These are phyloP conservation scores for Ara ararauna DNA, from an alignment of 2,797 vertebrate genomes.

Conservation along the genomic window DNA sequence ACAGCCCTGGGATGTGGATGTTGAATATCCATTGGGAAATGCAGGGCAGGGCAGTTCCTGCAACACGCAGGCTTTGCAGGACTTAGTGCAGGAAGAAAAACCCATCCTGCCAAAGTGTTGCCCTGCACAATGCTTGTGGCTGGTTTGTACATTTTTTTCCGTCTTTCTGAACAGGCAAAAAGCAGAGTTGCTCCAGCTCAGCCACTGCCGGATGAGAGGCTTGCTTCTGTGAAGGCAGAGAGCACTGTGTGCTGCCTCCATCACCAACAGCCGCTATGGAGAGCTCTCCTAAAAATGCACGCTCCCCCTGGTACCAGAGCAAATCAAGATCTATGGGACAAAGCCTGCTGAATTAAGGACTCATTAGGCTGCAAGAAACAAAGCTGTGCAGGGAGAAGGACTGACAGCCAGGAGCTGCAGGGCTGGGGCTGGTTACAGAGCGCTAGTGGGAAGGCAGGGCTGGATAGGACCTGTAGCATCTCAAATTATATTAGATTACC, in stretches of 20 bases:
- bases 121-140: neutral
- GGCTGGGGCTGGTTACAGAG: neutral
- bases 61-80: neutral
- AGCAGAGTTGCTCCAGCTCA: neutral
- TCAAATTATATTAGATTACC: constrained; percentile 54
- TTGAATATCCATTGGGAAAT: rapidly evolving
- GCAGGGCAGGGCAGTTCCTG: neutral
- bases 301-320: neutral
- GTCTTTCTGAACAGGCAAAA: neutral
- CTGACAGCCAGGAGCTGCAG: constrained; percentile 45
- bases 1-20: rapidly evolving
- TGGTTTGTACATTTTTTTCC: neutral
- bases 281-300: neutral
- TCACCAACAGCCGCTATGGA: neutral
- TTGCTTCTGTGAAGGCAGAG: neutral
- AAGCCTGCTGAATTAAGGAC: constrained; percentile 37
- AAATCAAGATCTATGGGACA: constrained; percentile 67
- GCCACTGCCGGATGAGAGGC: neutral
- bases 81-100: neutral
- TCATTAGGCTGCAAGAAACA: constrained; percentile 60
- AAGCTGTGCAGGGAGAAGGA: constrained; percentile 9
- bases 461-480: constrained; percentile 60
- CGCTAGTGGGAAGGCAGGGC: neutral
- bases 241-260: neutral
- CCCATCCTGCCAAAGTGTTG: neutral